These are phyloP conservation scores for Channa striata DNA, from an alignment of 2,797 vertebrate species.

Conservation along the genomic window DNA sequence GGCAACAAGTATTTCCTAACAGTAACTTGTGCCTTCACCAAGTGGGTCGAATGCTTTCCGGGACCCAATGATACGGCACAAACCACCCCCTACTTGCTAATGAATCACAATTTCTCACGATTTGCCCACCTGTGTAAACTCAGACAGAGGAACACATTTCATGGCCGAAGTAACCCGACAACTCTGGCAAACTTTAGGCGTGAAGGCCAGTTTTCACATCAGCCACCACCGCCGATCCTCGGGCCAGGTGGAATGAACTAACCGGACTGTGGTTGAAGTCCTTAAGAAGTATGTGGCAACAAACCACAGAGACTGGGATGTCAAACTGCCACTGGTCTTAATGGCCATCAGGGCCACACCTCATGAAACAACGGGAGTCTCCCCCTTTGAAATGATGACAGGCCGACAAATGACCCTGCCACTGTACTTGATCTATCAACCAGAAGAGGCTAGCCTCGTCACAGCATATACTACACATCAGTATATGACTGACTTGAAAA, in stretches of 20 bases:
- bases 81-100: neutral
- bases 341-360: no score
- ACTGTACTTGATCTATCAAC: neutral
- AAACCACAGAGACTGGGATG: no score
- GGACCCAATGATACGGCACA: neutral
- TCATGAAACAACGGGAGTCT: no score
- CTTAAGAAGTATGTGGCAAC: no score
- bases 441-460: neutral
- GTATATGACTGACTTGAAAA: neutral
- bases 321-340: no score
- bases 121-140: neutral
- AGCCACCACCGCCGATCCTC: neutral
- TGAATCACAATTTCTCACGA: neutral
- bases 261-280: neutral
- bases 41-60: neutral
- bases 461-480: neutral
- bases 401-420: no score
- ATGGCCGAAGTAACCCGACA: neutral
- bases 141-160: neutral
- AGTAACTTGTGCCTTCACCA: no score
- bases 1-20: no score
- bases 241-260: neutral
- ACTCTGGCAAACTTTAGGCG: neutral
- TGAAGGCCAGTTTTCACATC: neutral
- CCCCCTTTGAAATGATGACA: no score